Evolutionary conservation across 2,888 invertebrate species (phyloP).

Genomic region (Macrosoma leucophasiata): DNA sequence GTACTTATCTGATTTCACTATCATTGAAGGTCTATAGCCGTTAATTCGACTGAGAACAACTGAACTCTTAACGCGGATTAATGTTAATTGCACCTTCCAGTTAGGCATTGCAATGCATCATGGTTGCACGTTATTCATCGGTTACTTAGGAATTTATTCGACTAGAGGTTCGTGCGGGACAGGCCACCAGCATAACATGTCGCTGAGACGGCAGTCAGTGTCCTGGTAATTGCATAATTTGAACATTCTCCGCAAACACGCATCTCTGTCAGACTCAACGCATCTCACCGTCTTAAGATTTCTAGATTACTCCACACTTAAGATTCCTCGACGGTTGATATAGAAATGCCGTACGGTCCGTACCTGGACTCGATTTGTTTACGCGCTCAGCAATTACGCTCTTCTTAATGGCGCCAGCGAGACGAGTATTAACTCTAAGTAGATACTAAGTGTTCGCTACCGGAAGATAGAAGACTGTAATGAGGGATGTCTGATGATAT

Average conservation of each 20-base stretch:
- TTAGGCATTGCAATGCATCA: no score
- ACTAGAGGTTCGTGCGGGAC: no score
- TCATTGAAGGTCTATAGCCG: no score
- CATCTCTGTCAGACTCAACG: slow-evolving; percentile 29
- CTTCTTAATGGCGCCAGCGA: slow-evolving; percentile 41
- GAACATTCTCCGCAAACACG: slow-evolving; percentile 29
- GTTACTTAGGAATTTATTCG: no score
- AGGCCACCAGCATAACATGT: no score
- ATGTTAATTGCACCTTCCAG: no score
- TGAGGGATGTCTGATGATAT: no score
- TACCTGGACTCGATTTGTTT: slow-evolving; percentile 50
- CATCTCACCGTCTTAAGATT: slow-evolving; percentile 38
- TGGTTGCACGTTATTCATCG: no score
- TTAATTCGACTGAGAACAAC: no score
- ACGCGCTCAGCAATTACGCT: slow-evolving; percentile 45
- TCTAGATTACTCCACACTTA: slow-evolving; percentile 52
- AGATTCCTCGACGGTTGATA: slow-evolving; percentile 49
- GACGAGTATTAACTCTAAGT: slow-evolving; percentile 24
- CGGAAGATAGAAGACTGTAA: slow-evolving; percentile 26
- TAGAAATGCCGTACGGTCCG: slow-evolving; percentile 36
- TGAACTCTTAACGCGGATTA: no score
- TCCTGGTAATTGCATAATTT: slow-evolving; percentile 35
- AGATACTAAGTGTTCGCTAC: slow-evolving; percentile 31
- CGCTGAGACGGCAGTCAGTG: slow-evolving; percentile 25
- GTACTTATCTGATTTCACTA: no score